A percentile compares a stretch with the other conserved stretches of the same genome.
phyloP scores from a whole-genome alignment of 1,140 invertebrate genomes.

The Zaprionus tsacasi region DNA sequence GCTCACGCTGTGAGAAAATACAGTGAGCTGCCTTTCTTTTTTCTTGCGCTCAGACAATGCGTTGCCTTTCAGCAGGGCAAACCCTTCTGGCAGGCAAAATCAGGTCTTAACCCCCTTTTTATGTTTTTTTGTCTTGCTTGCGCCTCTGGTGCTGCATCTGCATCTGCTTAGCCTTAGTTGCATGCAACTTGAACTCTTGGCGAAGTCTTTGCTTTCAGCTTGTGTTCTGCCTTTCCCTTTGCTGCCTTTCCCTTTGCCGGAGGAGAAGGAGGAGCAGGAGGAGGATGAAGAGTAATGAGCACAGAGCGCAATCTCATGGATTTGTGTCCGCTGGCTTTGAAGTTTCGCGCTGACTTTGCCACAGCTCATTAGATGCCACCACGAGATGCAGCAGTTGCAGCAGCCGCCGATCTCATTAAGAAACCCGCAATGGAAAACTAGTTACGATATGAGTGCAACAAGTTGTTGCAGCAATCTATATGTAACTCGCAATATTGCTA shows the following conservation, averaged over 20 bases:
- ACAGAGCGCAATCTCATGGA: slow-evolving; percentile 20
- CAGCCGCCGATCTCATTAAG: slow-evolving; percentile 10
- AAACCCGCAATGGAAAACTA: slow-evolving; percentile 15
- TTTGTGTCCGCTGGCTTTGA: slow-evolving; percentile 45
- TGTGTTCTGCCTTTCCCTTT: slow-evolving; percentile 1
- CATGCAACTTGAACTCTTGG: slow-evolving; percentile 71
- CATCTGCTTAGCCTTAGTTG: slow-evolving; percentile 53
- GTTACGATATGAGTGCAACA: slow-evolving; percentile 3
- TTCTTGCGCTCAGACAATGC: slow-evolving; percentile 59
- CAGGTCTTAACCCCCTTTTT: slow-evolving; percentile 74
- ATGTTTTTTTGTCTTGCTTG: slow-evolving; percentile 26
- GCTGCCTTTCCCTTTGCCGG: not conserved
- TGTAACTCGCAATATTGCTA: not conserved
- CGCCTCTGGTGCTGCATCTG: slow-evolving; percentile 5
- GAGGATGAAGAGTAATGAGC: slow-evolving; percentile 8
- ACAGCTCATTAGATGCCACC: slow-evolving; percentile 45
- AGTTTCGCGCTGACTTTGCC: slow-evolving; percentile 30
- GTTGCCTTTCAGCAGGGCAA: slow-evolving; percentile 55
- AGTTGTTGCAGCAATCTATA: not conserved
- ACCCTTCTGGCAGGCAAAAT: slow-evolving; percentile 65
- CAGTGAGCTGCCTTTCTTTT: slow-evolving; percentile 39
- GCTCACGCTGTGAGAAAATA: slow-evolving; percentile 8
- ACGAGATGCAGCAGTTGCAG: slow-evolving; percentile 3
- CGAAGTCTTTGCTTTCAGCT: slow-evolving; percentile 27
- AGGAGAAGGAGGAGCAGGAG: too few species aligned